Percentiles rank a stretch among this genome's conserved stretches.
phyloP scores from a whole-genome alignment of 2,113 vertebrate genomes.

The Cyphomyrus plagiostoma region DNA sequence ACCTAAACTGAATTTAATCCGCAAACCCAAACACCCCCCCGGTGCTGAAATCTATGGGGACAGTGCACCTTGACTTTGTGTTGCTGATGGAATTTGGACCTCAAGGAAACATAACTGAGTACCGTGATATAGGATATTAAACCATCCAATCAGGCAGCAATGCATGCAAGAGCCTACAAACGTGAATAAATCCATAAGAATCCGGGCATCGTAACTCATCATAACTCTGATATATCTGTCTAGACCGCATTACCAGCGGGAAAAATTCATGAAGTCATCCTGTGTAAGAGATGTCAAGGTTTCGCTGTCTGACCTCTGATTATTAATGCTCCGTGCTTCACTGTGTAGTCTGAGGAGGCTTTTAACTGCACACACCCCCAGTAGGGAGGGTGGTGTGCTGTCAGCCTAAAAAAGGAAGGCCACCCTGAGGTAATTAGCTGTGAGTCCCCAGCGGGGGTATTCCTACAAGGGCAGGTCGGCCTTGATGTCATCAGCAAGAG shows the following conservation, averaged over 20 bases:
- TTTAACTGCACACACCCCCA: neutral
- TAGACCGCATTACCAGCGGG: neutral
- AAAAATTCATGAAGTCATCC: neutral
- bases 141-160: neutral
- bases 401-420: neutral
- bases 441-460: neutral
- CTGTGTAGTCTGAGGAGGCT: neutral
- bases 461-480: neutral
- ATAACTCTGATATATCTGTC: neutral
- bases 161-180: neutral
- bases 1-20: neutral
- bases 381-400: neutral
- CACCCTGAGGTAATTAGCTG: neutral
- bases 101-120: neutral
- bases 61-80: neutral
- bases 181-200: neutral
- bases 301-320: neutral
- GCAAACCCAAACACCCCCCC: neutral
- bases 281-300: neutral
- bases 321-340: neutral
- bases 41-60: neutral
- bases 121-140: neutral
- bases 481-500: neutral
- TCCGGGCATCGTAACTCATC: neutral
- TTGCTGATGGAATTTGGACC: neutral